A percentile compares a stretch with the other conserved stretches of the same genome.
These are phyloP conservation scores for Hyaena hyaena DNA, from an alignment of 2,113 vertebrate species.

Conservation along the genomic window DNA sequence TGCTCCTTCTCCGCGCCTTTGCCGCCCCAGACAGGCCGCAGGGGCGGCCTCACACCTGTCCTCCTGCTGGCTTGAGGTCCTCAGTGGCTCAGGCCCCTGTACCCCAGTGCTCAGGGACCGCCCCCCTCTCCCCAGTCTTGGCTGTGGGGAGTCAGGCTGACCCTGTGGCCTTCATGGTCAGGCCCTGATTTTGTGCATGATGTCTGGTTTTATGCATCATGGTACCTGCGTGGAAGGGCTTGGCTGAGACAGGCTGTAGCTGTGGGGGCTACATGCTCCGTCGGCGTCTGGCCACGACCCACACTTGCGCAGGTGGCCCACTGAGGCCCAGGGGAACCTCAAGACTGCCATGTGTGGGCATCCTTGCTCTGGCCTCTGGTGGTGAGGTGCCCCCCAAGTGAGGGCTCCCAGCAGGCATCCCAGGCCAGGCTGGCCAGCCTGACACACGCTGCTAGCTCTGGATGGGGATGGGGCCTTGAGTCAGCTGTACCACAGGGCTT, in stretches of 20 bases:
- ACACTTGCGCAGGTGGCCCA: background rate
- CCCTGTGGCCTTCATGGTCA: background rate
- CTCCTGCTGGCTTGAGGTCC: background rate
- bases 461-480: background rate
- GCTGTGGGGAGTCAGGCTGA: background rate
- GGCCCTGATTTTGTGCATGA: background rate
- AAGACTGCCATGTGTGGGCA: background rate
- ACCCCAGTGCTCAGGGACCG: background rate
- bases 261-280: background rate
- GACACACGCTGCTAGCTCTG: background rate
- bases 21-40: background rate
- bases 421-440: background rate
- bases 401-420: background rate
- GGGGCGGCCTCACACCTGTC: background rate
- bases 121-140: background rate
- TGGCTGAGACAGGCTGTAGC: background rate
- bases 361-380: background rate
- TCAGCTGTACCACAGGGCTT: fast-evolving
- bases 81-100: background rate
- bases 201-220: background rate
- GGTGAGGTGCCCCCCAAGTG: background rate
- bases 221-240: background rate
- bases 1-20: background rate
- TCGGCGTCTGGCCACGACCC: background rate
- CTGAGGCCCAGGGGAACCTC: background rate